phyloP scores from a whole-genome alignment of 2,888 invertebrate genomes.

The Ferdinandea cuprea region DNA sequence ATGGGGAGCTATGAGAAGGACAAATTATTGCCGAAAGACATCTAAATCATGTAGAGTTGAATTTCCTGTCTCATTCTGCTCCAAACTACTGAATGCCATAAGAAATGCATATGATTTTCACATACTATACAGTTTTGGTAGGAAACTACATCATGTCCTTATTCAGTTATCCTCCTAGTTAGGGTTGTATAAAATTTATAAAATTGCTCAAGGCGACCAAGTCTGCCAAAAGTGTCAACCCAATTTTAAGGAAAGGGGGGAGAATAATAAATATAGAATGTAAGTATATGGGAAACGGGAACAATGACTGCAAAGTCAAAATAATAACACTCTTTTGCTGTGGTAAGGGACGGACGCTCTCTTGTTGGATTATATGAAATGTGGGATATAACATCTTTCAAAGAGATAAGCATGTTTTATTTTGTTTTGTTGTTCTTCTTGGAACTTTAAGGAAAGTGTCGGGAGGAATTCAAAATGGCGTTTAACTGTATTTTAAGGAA shows the following conservation, averaged over 20 bases:
- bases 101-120: slow-evolving; percentile 63
- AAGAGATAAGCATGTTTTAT: too few species aligned
- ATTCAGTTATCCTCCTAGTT: slow-evolving; percentile 23
- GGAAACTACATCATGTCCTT: slow-evolving; percentile 58
- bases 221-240: slow-evolving; percentile 73
- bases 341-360: background rate
- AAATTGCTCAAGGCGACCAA: slow-evolving; percentile 55
- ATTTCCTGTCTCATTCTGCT: slow-evolving; percentile 23
- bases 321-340: slow-evolving; percentile 1
- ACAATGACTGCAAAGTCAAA: slow-evolving; percentile 41
- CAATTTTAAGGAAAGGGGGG: slow-evolving; percentile 54
- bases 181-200: slow-evolving; percentile 22
- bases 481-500: too few species aligned
- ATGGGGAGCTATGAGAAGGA: slow-evolving; percentile 14
- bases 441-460: too few species aligned
- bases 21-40: slow-evolving; percentile 60
- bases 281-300: slow-evolving; percentile 40
- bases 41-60: slow-evolving; percentile 65
- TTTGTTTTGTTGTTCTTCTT: too few species aligned
- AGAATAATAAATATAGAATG: slow-evolving; percentile 42
- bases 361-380: background rate
- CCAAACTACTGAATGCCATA: slow-evolving; percentile 18
- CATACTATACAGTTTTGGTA: slow-evolving; percentile 54
- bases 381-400: too few species aligned
- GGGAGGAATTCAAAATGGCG: too few species aligned